Conservation (phyloP, 2,888 invertebrate species). For the Muscina levida region DNA sequence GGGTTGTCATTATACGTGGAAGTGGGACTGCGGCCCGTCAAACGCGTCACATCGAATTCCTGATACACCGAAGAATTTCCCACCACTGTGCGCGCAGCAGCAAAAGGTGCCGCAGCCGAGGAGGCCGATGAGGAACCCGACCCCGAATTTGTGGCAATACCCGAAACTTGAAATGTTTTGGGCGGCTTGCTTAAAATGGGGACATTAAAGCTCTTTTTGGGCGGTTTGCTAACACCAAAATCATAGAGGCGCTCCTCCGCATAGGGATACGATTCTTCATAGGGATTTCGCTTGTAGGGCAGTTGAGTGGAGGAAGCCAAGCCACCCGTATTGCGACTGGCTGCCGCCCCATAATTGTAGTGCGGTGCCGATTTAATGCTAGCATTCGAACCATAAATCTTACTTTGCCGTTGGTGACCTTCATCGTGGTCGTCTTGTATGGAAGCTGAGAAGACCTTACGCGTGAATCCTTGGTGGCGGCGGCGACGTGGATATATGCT, state of each 20-base stretch:
- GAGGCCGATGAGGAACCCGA: constrained; percentile 74
- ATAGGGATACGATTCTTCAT: constrained; percentile 71
- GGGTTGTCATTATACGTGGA: constrained; percentile 71
- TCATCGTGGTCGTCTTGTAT: constrained; percentile 74
- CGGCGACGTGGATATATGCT: constrained; percentile 71
- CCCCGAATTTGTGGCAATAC: constrained; percentile 68
- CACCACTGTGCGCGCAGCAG: constrained; percentile 52
- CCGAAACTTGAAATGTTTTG: constrained; percentile 57
- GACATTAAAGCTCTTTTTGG: constrained; percentile 74
- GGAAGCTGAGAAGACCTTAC: constrained; percentile 75
- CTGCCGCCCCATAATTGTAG: constrained; percentile 74
- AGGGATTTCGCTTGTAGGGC: constrained; percentile 70
- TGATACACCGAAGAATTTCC: constrained; percentile 71
- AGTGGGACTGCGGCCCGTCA: constrained; percentile 80
- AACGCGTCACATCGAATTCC: constrained; percentile 79
- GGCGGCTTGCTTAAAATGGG: constrained; percentile 52
- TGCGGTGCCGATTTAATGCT: constrained; percentile 81
- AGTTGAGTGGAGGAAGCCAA: constrained; percentile 45
- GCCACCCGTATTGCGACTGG: constrained; percentile 67
- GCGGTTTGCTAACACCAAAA: constrained; percentile 75
- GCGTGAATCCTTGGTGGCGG: constrained; percentile 76
- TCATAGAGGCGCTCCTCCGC: constrained; percentile 79
- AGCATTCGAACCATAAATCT: constrained; percentile 80
- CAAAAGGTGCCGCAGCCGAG: constrained; percentile 70
- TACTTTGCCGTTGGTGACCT: constrained; percentile 71